phyloP scores from a whole-genome alignment of 1,140 invertebrate genomes.

The Mya arenaria region DNA sequence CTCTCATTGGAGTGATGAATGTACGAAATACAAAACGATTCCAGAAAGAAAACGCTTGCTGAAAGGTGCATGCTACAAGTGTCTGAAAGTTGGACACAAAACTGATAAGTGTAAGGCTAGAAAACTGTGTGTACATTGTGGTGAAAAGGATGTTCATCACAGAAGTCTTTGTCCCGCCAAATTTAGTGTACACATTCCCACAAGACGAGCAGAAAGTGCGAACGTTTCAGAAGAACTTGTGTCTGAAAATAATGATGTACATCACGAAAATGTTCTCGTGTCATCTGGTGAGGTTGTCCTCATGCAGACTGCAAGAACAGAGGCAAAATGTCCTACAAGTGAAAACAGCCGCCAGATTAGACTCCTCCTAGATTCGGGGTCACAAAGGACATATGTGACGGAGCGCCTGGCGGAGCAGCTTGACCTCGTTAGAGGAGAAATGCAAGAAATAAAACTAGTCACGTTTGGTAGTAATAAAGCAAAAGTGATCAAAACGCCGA shows the following conservation, averaged over 20 bases:
- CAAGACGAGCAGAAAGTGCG: background rate
- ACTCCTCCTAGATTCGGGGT: constrained; percentile 7
- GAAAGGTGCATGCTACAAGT: constrained; percentile 5
- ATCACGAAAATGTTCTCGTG: constrained; percentile 13
- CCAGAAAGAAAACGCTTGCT: background rate
- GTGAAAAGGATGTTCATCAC: constrained; percentile 21
- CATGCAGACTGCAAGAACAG: constrained; percentile 26
- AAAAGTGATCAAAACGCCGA: constrained; percentile 35
- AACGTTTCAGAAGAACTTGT: background rate
- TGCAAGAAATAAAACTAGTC: constrained; percentile 30
- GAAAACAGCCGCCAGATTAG: background rate
- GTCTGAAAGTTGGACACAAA: background rate
- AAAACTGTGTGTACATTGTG: constrained; percentile 10
- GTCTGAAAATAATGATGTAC: background rate
- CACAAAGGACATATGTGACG: constrained; percentile 43
- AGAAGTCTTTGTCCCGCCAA: constrained; percentile 26
- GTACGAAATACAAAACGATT: background rate
- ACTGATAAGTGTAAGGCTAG: background rate
- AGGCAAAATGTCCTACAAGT: background rate
- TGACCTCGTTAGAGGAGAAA: constrained; percentile 1
- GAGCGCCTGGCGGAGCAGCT: constrained; percentile 29
- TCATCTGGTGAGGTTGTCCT: constrained; percentile 41
- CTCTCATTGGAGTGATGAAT: constrained; percentile 22
- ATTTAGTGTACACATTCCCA: background rate
- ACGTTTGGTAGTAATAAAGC: constrained; percentile 47